Base-by-base conservation (phyloP, 2,113 vertebrate species). In the Syrrhaptes paradoxus region DNA sequence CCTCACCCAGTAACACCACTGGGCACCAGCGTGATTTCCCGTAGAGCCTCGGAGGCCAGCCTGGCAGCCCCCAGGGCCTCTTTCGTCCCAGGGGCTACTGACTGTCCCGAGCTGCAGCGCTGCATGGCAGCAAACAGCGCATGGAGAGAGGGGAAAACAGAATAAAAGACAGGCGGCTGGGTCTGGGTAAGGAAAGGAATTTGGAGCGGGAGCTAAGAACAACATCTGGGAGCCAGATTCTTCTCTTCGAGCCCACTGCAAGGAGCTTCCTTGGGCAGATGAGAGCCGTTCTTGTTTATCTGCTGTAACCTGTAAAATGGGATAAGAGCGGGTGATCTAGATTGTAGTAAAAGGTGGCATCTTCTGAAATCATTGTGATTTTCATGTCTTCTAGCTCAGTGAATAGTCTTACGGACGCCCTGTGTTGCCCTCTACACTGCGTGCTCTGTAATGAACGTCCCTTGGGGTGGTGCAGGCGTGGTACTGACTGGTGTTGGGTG, bases 191-290 rank as follows among this genome's bases (percentile, higher is more conserved):
- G 48, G 48, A 62, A 54, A 90, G 46, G 83, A 96, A 90, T 95
- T 94, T 82, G 54, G 32, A 75, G 41, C 77, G 89, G 62, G 45
- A 91, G 54, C n/a, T 93, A 15, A 20, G 16, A 91, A 73, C 84
- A 62, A 91, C 89, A 94, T 95, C 81, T 96, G 95, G 70, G 29
- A 96, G 43, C 89, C 93, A 95, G 87, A 91, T 85, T 85, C 73
- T 78, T 75, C 71, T 83, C 38, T 66, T 43, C 41, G 46, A 94
- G 82, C 46, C 26, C 34, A 11, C 29, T 83, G 71, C 85, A 59
- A 84, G 43, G 68, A 63, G 68, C 57, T 82, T 77, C 11, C 77
- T 85, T 72, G 49, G 62, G 49, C 61, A 85, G 61, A 82, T 0
- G 1, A 85, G 58, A 79, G 31, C 10, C 0, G 0, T 63, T 80